phyloP scores from a whole-genome alignment of 2,113 vertebrate species.

The Varanus salvator region DNA sequence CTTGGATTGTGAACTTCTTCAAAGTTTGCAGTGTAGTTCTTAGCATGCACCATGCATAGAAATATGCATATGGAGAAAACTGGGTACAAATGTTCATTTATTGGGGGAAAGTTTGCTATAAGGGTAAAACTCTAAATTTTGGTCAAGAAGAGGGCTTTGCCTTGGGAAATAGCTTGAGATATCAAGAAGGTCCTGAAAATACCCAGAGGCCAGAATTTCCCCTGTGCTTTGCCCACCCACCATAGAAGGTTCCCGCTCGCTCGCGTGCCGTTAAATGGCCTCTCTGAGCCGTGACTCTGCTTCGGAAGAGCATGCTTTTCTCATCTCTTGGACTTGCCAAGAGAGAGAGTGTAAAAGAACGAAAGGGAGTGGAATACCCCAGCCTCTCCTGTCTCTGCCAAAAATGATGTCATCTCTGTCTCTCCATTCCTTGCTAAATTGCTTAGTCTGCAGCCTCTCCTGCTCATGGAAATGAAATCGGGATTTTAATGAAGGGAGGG shows the following conservation, averaged over 20 bases:
- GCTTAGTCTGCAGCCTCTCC: not conserved
- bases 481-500: slow-evolving; percentile 32
- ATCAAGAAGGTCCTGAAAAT: not conserved
- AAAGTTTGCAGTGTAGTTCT: no score
- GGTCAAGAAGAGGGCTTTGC: no score
- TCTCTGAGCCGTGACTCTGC: not conserved
- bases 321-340: slow-evolving; percentile 17
- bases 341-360: not conserved
- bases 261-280: not conserved
- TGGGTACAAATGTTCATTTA: no score
- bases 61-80: no score
- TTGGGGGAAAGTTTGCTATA: no score
- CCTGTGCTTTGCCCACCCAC: fast-evolving
- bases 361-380: not conserved
- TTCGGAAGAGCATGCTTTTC: slow-evolving; percentile 1
- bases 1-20: no score
- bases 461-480: slow-evolving; percentile 17
- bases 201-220: not conserved
- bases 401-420: slow-evolving; percentile 35
- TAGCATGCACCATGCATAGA: no score
- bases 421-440: slow-evolving; percentile 21
- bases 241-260: not conserved
- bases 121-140: no score
- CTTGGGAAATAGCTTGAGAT: not conserved
- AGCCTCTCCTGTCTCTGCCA: slow-evolving; percentile 18